Evolutionary conservation across 1,140 invertebrate species (phyloP).

Genomic region (Coptotermes formosanus): DNA sequence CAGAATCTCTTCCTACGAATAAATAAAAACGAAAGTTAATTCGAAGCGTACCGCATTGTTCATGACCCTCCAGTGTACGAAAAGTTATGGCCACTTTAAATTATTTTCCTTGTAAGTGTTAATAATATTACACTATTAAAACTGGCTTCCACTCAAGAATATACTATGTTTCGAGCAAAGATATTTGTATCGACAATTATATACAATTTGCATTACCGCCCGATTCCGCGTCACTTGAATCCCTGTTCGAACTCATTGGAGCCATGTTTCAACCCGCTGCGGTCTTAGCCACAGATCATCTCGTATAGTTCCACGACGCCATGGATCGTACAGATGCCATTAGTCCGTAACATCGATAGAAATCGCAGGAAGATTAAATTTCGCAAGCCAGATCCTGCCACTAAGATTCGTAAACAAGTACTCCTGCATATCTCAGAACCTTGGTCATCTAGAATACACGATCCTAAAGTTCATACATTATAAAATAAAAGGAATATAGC

Average conservation of each 20-base stretch:
- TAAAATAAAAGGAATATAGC: too few species aligned
- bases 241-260: neutral
- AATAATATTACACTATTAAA: neutral
- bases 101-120: neutral
- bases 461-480: too few species aligned
- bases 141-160: neutral
- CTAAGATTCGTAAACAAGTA: too few species aligned
- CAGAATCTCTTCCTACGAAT: slow-evolving; percentile 28
- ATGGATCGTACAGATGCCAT: too few species aligned
- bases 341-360: too few species aligned
- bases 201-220: neutral
- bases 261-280: slow-evolving; percentile 2
- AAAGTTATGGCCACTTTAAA: neutral
- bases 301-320: too few species aligned
- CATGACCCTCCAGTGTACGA: neutral
- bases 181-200: neutral
- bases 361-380: too few species aligned
- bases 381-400: too few species aligned
- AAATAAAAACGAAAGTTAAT: neutral
- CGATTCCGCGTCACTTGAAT: slow-evolving; percentile 27
- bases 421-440: too few species aligned
- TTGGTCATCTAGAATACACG: too few species aligned
- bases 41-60: neutral
- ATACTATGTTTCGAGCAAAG: neutral
- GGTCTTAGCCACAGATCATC: too few species aligned